Conservation (phyloP, 1,140 invertebrate species). For the Bilobella aurantiaca region DNA sequence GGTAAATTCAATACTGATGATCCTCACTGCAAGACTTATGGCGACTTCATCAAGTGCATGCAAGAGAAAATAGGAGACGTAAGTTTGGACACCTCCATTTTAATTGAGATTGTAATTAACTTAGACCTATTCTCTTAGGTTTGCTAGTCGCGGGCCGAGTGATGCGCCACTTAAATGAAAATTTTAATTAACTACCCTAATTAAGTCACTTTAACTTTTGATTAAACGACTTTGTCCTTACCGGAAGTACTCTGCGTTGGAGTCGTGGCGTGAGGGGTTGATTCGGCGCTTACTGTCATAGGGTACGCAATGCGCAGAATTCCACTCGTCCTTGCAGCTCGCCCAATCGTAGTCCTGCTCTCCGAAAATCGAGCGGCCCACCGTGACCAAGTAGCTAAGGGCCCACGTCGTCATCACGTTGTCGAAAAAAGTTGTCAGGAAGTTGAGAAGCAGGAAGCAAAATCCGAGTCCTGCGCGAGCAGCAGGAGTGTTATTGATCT, state of each 20-base stretch:
- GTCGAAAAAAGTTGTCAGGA: conserved; percentile 84
- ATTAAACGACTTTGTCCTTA: not conserved
- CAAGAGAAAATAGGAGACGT: conserved; percentile 9
- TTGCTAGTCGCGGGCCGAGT: not conserved
- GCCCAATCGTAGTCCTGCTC: not conserved
- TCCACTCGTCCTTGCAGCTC: not conserved
- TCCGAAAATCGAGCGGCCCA: not conserved
- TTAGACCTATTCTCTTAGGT: too few relatives aligned
- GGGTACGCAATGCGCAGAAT: not conserved
- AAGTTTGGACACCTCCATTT: not conserved
- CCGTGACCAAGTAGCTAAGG: not conserved
- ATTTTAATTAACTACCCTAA: not conserved
- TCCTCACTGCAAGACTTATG: conserved; percentile 11
- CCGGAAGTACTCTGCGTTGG: conserved; percentile 1
- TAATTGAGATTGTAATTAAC: too few relatives aligned
- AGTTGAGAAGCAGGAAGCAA: conserved; percentile 72
- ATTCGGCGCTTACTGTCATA: not conserved
- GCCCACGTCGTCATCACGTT: conserved; percentile 43
- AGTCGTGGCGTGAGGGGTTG: not conserved
- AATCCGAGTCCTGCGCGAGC: conserved; percentile 62
- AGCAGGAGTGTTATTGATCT: conserved; percentile 14
- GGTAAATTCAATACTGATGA: conserved; percentile 6
- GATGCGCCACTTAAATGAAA: not conserved
- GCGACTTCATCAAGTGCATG: conserved; percentile 12
- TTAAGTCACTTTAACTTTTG: not conserved